Evolutionary conservation across 2,888 invertebrate species (phyloP).

Genomic region (Cephus rjabovi): DNA sequence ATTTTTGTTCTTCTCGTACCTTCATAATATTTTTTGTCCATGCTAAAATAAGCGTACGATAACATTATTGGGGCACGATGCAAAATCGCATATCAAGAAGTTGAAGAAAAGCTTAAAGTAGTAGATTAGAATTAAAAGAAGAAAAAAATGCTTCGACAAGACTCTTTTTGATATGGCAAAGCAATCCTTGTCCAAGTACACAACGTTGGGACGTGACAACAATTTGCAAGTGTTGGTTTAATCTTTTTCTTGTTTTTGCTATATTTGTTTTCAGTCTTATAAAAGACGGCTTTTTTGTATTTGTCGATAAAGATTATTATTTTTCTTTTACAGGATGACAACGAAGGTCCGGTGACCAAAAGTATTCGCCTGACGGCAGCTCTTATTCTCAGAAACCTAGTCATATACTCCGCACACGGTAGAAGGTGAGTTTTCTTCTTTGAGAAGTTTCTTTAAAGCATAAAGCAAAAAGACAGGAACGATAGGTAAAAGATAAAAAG

Average conservation of each 20-base stretch:
- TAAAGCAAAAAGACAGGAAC: neutral
- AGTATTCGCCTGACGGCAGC: constrained; percentile 98
- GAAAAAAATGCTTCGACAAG: neutral
- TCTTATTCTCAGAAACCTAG: constrained; percentile 96
- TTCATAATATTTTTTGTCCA: neutral
- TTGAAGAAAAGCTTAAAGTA: neutral
- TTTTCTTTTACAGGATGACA: constrained; percentile 83
- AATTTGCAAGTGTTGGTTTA: constrained; percentile 18
- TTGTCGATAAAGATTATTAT: constrained; percentile 14
- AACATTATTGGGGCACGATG: neutral
- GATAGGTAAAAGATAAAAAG: neutral
- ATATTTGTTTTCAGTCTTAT: constrained; percentile 28
- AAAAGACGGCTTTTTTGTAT: constrained; percentile 11
- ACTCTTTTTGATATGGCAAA: neutral
- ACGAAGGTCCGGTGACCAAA: constrained; percentile 99
- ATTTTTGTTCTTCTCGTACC: too few species aligned
- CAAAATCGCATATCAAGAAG: neutral
- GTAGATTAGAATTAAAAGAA: neutral
- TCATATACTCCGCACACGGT: constrained; percentile 92
- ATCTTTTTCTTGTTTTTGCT: constrained; percentile 30
- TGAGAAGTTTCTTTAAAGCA: neutral
- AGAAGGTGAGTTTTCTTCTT: constrained; percentile 77
- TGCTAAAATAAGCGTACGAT: neutral
- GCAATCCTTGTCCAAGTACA: neutral
- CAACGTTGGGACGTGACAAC: neutral